Percentiles rank a stretch among this genome's conserved stretches.
phyloP scores from a whole-genome alignment of 2,113 vertebrate species.

The Oncorhynchus nerka region DNA sequence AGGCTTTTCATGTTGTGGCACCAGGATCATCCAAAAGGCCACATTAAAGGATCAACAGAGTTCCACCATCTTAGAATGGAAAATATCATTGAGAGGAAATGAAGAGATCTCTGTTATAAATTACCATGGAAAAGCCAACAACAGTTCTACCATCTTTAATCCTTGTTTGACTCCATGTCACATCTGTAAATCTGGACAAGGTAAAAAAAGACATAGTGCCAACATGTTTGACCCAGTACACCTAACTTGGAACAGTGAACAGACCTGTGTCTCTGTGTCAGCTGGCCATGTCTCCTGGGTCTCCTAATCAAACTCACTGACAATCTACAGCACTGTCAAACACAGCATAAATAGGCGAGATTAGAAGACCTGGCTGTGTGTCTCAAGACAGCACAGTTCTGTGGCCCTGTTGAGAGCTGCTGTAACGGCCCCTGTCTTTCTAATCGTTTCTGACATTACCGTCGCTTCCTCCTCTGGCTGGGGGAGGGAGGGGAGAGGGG shows the following conservation, averaged over 20 bases:
- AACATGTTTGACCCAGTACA: background rate
- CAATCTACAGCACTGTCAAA: background rate
- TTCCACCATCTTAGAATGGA: background rate
- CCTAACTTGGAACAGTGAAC: background rate
- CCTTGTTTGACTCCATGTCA: too few species aligned
- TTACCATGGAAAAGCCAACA: too few species aligned
- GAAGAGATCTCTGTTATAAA: too few species aligned
- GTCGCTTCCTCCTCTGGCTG: conserved; percentile 37
- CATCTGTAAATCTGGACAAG: background rate
- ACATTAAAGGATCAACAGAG: background rate
- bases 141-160: background rate
- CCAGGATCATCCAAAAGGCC: background rate
- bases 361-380: background rate
- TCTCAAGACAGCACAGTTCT: background rate
- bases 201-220: background rate
- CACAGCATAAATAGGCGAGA: background rate
- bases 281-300: background rate
- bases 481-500: background rate
- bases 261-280: background rate
- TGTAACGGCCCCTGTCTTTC: conserved; percentile 24
- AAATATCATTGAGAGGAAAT: background rate
- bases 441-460: conserved; percentile 55
- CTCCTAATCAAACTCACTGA: background rate
- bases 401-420: background rate
- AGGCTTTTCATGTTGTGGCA: background rate